These are phyloP conservation scores for Myoxocephalus aenaeus DNA, from an alignment of 2,797 vertebrate genomes.

Conservation along the genomic window DNA sequence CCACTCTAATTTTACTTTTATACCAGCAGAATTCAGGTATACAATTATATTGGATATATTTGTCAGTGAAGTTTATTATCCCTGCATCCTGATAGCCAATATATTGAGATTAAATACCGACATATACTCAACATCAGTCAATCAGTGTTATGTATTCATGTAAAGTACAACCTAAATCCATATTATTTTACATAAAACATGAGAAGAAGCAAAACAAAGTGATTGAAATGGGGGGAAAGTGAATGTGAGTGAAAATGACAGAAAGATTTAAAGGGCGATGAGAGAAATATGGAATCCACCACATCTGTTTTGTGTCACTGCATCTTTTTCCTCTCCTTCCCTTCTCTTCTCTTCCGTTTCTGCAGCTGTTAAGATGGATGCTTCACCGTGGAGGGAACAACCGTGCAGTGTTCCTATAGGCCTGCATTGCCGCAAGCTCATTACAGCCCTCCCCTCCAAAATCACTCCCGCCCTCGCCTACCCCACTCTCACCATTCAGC, in stretches of 20 bases:
- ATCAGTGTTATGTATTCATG: constrained; percentile 32
- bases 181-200: constrained; percentile 49
- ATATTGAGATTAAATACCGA: constrained; percentile 15
- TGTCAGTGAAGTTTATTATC: constrained; percentile 17
- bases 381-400: constrained; percentile 70
- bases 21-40: constrained; percentile 7
- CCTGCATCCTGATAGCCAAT: constrained; percentile 16
- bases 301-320: constrained; percentile 60
- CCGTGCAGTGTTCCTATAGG: constrained; percentile 70
- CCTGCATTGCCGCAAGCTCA: constrained; percentile 77
- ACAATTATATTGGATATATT: constrained; percentile 6
- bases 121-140: constrained; percentile 22
- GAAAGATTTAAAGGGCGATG: constrained; percentile 56
- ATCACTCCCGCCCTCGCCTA: constrained; percentile 64
- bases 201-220: constrained; percentile 29
- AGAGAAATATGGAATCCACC: constrained; percentile 68
- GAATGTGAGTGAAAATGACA: constrained; percentile 43
- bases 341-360: constrained; percentile 44
- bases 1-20: not conserved
- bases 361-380: constrained; percentile 80
- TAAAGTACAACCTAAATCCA: constrained; percentile 33
- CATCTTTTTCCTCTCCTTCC: constrained; percentile 42
- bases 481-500: constrained; percentile 60
- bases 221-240: constrained; percentile 40
- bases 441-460: constrained; percentile 75